Evolutionary conservation across 2,113 vertebrate species (phyloP), one percentile per base, ranked within the genome.

Genomic region (Oryzias curvinotus): DNA sequence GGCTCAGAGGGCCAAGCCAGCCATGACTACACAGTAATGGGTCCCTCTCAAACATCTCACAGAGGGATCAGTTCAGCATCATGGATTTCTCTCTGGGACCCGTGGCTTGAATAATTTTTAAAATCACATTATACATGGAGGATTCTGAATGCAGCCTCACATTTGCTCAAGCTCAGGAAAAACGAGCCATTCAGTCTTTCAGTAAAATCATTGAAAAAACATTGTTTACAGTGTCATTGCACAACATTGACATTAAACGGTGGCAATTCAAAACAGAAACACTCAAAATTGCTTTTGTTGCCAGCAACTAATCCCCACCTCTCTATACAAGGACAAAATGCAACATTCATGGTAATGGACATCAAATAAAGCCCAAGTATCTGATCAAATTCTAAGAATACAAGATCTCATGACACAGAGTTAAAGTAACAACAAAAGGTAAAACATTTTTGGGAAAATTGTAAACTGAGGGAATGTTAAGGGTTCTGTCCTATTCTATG

Each of bases 21-120:
- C 76, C 74, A 66, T 87, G 82, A 83, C 83, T 81, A 79, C 78
- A 83, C 77, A 46, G 78, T 79, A 85, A 87, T 80, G 70, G 67
- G 51, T 18, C 57, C 75, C 63, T 82, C 78, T 82, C 63, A 77
- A 79, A 81, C 58, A 78, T 82, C 71, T 83, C 78, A 60, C 81
- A 66, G 68, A 79, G 26, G 78, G 79, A 87, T 85, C 77, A 81
- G 87, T 83, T 84, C 71, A 64, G 81, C 73, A 50, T 62, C 63
- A 42, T 49, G 57, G 42, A 68, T 56, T 78, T 73, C 70, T 71
- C 66, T 84, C 78, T 70, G 67, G 73, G 56, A 69, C 64, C 64
- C 68, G 69, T 46, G 54, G 64, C 53, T 49, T 73, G 70, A 82
- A 79, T 78, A 71, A 76, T 78, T 71, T 54, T 67, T 18, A 56